These are phyloP conservation scores for Callopanchax toddi DNA, from an alignment of 2,113 vertebrate species.

Conservation along the genomic window DNA sequence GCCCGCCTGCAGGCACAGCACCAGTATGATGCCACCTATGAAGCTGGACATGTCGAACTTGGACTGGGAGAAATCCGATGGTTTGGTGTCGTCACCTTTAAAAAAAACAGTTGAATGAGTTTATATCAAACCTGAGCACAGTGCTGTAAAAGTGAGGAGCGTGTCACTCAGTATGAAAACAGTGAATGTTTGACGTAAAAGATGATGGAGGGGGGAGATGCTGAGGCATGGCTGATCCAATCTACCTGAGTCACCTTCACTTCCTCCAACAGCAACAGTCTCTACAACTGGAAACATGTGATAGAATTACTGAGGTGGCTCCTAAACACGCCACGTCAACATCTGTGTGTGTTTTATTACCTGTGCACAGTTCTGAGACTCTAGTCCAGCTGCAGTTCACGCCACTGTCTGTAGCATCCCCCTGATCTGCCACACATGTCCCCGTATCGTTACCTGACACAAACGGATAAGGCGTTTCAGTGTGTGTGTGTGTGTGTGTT, in stretches of 20 bases:
- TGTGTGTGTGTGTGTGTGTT: slow-evolving; percentile 29
- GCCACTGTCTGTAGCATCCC: slow-evolving; percentile 18
- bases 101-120: neutral
- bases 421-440: slow-evolving; percentile 52
- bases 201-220: neutral
- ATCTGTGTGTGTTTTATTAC: slow-evolving; percentile 32
- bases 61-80: slow-evolving; percentile 77
- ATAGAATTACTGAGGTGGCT: slow-evolving; percentile 2
- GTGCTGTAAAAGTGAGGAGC: no score
- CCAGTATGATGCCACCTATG: slow-evolving; percentile 89
- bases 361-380: slow-evolving; percentile 66
- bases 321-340: neutral
- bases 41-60: slow-evolving; percentile 92
- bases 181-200: slow-evolving; percentile 40
- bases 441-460: slow-evolving; percentile 64
- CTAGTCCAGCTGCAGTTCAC: slow-evolving; percentile 69
- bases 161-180: slow-evolving; percentile 5
- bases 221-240: neutral
- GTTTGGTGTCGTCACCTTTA: slow-evolving; percentile 48
- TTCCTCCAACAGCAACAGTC: slow-evolving; percentile 42
- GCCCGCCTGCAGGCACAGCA: slow-evolving; percentile 86
- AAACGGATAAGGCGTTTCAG: slow-evolving; percentile 9
- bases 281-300: slow-evolving; percentile 61
- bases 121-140: neutral
- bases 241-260: slow-evolving; percentile 65